Base-by-base conservation (phyloP, 92 coral and sea anemone species). In the Heliopora coerulea region DNA sequence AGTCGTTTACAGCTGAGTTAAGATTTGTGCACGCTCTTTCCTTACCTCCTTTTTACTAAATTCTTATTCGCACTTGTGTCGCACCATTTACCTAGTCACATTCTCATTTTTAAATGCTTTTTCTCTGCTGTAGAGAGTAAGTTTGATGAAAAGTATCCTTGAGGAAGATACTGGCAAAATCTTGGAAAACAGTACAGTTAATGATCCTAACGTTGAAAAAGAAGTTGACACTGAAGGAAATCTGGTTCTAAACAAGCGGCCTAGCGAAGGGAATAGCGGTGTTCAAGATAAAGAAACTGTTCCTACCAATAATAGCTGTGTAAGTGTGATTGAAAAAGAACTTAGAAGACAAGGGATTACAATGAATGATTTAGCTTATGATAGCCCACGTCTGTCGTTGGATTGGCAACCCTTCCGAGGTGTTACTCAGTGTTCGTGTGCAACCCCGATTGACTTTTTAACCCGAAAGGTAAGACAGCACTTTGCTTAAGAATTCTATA, bases 331-430 rank as follows among this genome's bases (percentile, higher is more conserved):
- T 27, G 61, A 83, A 68, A 81, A 74, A 54, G 84, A 79, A 24
- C 83, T 95, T 13, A 89, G 85, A 75, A 81, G 99, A 8, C 95
- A 95, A 54, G 91, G 96, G 21, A 66, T 95, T 62, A 79, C 91
- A 12, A 54, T 88, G 49, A 74, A 86, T 35, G 96, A 88, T 49
- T 82, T 95, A 33, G 68, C 89, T 3, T 74, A 76, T 28, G 91
- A 87, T 62, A 82, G 79, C 19, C 99, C 96, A 27, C 84, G 91
- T 24, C 72, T 95, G 74, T 96, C 96, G 18, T 78, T 95, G 17
- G 87, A 88, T 66, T 95, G 99, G 99, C 88, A 90, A 59, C 85
- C 99, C 0, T 91, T 90, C 19, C 78, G 99, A 25, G 96, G 91
- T 69, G 95, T 95, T 10, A 83, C 79, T 17, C 96, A 95, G 83